phyloP scores from a whole-genome alignment of 2,888 invertebrate genomes.

The Lepidocyrtinus sp. region DNA sequence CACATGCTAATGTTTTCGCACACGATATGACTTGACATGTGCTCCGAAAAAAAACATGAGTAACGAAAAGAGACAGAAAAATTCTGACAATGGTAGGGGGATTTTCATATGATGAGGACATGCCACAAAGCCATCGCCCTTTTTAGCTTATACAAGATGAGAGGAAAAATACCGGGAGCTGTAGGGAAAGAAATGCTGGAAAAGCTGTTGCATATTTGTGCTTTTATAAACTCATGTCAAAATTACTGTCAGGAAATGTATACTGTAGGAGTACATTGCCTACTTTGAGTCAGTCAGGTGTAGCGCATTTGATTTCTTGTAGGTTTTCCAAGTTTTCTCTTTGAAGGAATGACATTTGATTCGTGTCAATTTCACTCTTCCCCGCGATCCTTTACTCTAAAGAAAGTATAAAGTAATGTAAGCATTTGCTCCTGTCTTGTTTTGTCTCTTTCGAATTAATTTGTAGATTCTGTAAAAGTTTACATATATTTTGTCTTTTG shows the following conservation, averaged over 20 bases:
- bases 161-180: background rate
- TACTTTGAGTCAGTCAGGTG: no score
- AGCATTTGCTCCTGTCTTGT: no score
- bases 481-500: no score
- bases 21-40: slow-evolving; percentile 5
- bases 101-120: slow-evolving; percentile 3
- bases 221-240: no score
- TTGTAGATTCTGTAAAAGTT: slow-evolving; percentile 7
- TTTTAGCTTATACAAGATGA: no score
- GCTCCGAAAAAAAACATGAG: background rate
- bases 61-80: slow-evolving; percentile 4
- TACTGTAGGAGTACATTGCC: no score
- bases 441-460: background rate
- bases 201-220: slow-evolving; percentile 34
- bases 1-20: background rate
- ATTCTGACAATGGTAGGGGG: slow-evolving; percentile 1
- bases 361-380: slow-evolving; percentile 48
- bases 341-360: slow-evolving; percentile 47
- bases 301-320: background rate
- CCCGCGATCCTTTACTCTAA: slow-evolving; percentile 7
- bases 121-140: background rate
- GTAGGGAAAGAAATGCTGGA: slow-evolving; percentile 5
- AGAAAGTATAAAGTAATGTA: no score
- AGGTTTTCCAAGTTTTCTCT: slow-evolving; percentile 24
- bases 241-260: no score